Base-by-base conservation (phyloP, 2,888 invertebrate species). In the Molorchus minor region DNA sequence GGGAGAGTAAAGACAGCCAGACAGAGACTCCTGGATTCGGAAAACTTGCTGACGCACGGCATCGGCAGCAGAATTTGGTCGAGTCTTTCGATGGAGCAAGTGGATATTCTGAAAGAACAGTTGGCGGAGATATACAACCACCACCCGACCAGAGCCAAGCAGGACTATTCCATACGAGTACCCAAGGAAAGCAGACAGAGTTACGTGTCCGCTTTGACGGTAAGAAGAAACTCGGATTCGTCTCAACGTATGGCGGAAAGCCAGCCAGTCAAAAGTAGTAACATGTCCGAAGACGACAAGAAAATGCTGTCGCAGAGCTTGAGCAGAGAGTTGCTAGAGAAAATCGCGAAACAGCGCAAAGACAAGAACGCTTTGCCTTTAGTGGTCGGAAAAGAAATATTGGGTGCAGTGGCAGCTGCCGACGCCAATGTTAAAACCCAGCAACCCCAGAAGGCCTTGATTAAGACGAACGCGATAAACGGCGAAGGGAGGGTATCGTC, bases 51-150 rank as follows among this genome's bases (percentile, higher is more conserved):
- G 21, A 82, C 76, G 46, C 81, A 82, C 20, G 90, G 91, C 5
- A 84, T 92, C 8, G 92, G 92, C 4, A 89, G 87, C 72, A 86
- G 89, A 58, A 83, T 93, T 51, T 93, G 93, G 86, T 93, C 92
- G 73, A 93, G 93, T 71, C 81, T 94, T 38, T 92, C 93, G 0
- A 87, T 90, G 80, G 92, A 94, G 64, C 93, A 94, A 81, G 89
- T 93, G 0, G 88, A 87, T 70, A 88, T 90, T 19, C 82, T 94
- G 36, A 93, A 92, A 77, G 86, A 86, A 68, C 93, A 93, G 76
- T 79, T 94, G 0, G 89, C 88, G 69, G 92, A 93, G 65, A 93
- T 94, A 61, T 94, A 93, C 69, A 89, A 90, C 47, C 77, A 83
- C 16, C 83, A 82, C 30, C 45, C 40, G 0, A 45, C 81, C 80